Percentiles rank a stretch among this genome's conserved stretches.
phyloP scores from a whole-genome alignment of 2,888 invertebrate species.

The Latrodectus elegans region DNA sequence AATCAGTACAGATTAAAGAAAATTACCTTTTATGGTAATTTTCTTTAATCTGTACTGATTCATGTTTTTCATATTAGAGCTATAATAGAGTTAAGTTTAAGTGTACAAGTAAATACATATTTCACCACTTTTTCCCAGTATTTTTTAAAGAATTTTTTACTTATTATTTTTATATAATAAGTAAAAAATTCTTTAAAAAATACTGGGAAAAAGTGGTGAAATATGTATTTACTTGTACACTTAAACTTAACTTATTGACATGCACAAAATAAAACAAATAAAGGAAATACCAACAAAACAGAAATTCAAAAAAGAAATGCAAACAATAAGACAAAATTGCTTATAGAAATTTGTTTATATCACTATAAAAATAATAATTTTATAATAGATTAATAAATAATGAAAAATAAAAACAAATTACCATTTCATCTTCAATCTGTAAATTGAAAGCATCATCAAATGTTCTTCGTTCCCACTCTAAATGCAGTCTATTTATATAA shows the following conservation, averaged over 20 bases:
- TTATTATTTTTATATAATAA: not conserved
- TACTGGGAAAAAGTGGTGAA: too few relatives aligned
- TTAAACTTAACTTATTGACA: too few relatives aligned
- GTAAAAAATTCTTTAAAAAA: not conserved
- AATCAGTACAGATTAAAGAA: not conserved
- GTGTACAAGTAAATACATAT: too few relatives aligned
- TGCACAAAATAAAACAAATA: too few relatives aligned
- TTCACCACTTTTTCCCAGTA: too few relatives aligned
- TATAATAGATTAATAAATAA: slow-evolving; percentile 27
- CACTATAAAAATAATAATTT: not conserved
- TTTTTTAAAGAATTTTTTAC: not conserved
- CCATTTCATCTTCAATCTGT: slow-evolving; percentile 83
- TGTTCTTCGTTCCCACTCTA: slow-evolving; percentile 85
- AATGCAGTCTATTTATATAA: slow-evolving; percentile 80
- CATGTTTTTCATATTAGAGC: not conserved
- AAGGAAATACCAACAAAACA: too few relatives aligned
- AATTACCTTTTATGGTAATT: not conserved
- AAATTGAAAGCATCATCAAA: slow-evolving; percentile 87
- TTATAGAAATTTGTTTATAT: not conserved
- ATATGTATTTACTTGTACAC: too few relatives aligned
- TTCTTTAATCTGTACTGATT: not conserved
- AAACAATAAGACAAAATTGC: too few relatives aligned
- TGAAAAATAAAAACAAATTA: slow-evolving; percentile 1
- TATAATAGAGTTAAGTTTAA: too few relatives aligned
- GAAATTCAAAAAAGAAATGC: too few relatives aligned